Evolutionary conservation across 2,113 vertebrate genomes (phyloP), one percentile per base, ranked within the genome.

Genomic region (Rhodinocichla rosea): DNA sequence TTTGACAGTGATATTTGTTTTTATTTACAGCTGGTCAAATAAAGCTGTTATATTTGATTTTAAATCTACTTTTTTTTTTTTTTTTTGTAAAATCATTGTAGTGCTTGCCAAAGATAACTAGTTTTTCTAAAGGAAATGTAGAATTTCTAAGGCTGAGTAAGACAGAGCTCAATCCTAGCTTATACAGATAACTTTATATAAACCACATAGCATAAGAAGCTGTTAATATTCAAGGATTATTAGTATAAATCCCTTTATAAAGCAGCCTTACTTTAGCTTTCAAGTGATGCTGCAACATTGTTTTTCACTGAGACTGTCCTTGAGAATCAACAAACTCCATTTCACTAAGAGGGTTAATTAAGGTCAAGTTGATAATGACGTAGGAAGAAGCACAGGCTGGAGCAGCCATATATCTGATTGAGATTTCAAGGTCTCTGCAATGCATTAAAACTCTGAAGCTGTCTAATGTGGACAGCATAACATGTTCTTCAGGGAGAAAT

Each of bases 301-400:
- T 97, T 97, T 97, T 97, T 95, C 95, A 90, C 69, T 92, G 60
- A 96, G 84, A 65, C 63, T 94, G 82, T 97, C 88, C 92, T 97
- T 97, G 96, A 96, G 92, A 97, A 89, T 79, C 95, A 97, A 95
- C 97, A 94, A 96, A 95, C 90, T 97, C 45, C 77, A 91, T 96
- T 97, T 95, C 95, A 69, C 87, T 95, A 97, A 94, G 87, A 98
- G 95, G 94, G 96, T 97, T 98, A 98, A 98, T 98, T 97, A 98
- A 97, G 96, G 95, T 97, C 96, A 95, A 35, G 81, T 94, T 98
- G 96, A 83, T 97, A 97, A 95, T 92, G 62, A 63, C n/a, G 52
- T 95, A 71, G 65, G 94, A 95, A 92, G 70, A 93, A 95, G 69
- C 71, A 71, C 63, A 86, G 93, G 85, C 60, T 73, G 86, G 97